These are phyloP conservation scores for Alauda arvensis DNA, from an alignment of 2,797 vertebrate genomes.

Conservation along the genomic window DNA sequence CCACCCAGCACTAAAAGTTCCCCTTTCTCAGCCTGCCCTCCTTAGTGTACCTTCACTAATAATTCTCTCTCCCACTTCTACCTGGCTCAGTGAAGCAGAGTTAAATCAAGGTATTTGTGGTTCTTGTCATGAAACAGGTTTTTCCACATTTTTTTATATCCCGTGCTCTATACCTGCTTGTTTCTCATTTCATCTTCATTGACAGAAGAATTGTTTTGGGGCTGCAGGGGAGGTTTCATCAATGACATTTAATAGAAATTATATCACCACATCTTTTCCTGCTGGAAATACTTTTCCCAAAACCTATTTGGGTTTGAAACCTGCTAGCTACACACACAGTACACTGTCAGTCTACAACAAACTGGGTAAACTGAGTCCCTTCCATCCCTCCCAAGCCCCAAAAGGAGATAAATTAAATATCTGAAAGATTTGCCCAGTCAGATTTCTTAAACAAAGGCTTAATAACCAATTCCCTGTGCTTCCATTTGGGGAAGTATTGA, in stretches of 20 bases:
- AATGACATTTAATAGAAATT: neutral
- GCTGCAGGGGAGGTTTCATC: neutral
- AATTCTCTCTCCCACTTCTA: neutral
- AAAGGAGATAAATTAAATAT: neutral
- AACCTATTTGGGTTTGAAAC: neutral
- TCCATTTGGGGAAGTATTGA: neutral
- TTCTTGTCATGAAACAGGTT: constrained; percentile 12
- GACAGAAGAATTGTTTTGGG: neutral
- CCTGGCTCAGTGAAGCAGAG: neutral
- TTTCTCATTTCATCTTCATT: neutral
- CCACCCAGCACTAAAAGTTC: neutral
- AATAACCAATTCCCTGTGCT: neutral
- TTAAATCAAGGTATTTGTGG: neutral
- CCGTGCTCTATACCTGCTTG: neutral
- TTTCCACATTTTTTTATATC: constrained; percentile 25
- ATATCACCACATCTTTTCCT: neutral
- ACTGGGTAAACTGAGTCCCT: neutral
- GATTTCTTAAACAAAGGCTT: neutral
- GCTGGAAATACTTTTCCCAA: neutral
- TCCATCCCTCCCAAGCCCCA: neutral
- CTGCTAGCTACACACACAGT: neutral
- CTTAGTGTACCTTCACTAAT: neutral
- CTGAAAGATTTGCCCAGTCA: neutral
- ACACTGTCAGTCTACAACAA: neutral
- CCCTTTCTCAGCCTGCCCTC: neutral